These are phyloP conservation scores for Anastrepha ludens DNA, from an alignment of 1,140 invertebrate genomes.

Conservation along the genomic window DNA sequence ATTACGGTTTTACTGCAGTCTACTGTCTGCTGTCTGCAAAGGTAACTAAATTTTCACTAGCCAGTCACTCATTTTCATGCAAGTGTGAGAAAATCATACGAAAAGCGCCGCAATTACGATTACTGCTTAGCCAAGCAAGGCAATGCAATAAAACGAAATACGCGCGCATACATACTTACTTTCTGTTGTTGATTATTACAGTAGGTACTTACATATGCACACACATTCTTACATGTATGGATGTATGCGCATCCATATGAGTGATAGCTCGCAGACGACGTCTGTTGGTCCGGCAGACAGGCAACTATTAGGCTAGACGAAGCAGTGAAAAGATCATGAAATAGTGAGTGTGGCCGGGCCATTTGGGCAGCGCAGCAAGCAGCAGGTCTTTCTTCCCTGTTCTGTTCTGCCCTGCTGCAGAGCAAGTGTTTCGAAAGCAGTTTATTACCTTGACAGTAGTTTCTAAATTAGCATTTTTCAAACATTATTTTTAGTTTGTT, in stretches of 20 bases:
- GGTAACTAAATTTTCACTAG: background rate
- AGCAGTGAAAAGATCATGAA: constrained; percentile 25
- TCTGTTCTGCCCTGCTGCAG: background rate
- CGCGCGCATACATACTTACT: background rate
- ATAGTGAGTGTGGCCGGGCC: background rate
- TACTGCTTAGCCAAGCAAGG: constrained; percentile 2
- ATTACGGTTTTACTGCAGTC: constrained; percentile 38
- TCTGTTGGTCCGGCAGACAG: background rate
- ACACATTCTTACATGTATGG: background rate
- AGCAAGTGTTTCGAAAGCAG: constrained; percentile 19
- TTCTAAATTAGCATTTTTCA: constrained; percentile 49
- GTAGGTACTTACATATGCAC: background rate
- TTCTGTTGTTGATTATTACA: no score
- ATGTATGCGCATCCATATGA: background rate
- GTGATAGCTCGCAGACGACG: constrained; percentile 9
- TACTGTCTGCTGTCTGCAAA: background rate
- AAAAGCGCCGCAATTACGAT: constrained; percentile 30
- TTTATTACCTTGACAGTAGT: constrained; percentile 50
- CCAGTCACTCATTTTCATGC: constrained; percentile 2
- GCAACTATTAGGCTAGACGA: constrained; percentile 25
- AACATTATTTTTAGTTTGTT: constrained; percentile 41
- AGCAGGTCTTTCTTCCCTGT: background rate
- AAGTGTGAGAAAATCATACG: constrained; percentile 42
- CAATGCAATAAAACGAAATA: constrained; percentile 12
- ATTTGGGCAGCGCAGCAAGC: background rate